Base-by-base conservation (phyloP, 2,113 vertebrate genomes). In the Tetraodon nigroviridis region DNA sequence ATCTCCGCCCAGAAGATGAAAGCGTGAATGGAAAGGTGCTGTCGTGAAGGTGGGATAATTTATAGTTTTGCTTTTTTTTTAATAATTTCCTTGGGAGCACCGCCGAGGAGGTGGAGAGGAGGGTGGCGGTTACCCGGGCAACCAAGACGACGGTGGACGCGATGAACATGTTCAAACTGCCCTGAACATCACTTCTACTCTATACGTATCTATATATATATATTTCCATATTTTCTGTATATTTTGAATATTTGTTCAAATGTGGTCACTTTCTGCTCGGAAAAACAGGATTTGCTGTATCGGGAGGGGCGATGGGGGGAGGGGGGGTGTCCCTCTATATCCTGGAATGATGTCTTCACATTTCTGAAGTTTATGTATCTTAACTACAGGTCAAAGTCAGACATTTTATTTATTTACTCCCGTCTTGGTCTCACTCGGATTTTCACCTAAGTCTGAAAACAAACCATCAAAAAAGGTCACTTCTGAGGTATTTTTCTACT, bases 181-280 rank as follows among this genome's bases (percentile, higher is more conserved):
- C 89, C 90, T 87, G 90, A 83, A 87, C 89, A 89, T 88, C 78
- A 86, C 85, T 88, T 86, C 84, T 84, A 84, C 81, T 78, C 76
- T 83, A 78, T 72, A 86, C 74, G 55, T 86, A 72, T 85, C 82
- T 89, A 79, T 83, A 81, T 77, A 79, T 83, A 81, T 77, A 82
- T 86, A 86, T 90, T 86, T 82, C 83, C 83, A 87, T 88, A 86
- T 78, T 86, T 88, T 87, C 75, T 89, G 83, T 89, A 88, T 86
- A 89, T 92, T 91, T 90, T 91, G 84, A 89, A 82, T 89, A 84
- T 87, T 85, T 86, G 82, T 83, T 83, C 84, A 83, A 90, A 87
- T 89, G 90, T 89, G 80, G 81, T 84, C 84, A 86, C 80, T 76
- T 84, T 75, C 71, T 82, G 59, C 75, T 81, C 59, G 67, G 67